Percentiles rank a stretch among this genome's conserved stretches.
Evolutionary conservation across 92 coral and sea anemone species (phyloP).

Genomic region (Umimayanthus kanabou): DNA sequence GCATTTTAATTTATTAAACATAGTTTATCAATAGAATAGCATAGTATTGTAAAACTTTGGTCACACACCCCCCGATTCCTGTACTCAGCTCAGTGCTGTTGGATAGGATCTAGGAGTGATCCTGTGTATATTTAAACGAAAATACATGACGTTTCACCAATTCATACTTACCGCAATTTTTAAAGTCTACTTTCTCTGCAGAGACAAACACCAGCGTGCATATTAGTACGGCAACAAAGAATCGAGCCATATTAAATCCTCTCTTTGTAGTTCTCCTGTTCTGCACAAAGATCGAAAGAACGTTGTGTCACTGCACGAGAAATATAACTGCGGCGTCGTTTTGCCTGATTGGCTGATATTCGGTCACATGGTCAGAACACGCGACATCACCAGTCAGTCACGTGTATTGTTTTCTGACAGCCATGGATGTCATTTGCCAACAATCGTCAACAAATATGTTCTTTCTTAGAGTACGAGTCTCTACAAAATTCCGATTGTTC

Average conservation of each 20-base stretch:
- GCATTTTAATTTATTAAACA: too few species aligned
- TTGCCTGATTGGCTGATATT: conserved; percentile 20
- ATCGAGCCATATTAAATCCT: conserved; percentile 40
- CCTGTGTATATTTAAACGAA: too few species aligned
- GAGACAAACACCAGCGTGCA: conserved; percentile 37
- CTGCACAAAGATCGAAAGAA: neutral
- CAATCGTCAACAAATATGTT: too few species aligned
- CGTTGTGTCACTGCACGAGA: neutral
- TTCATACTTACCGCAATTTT: conserved; percentile 52
- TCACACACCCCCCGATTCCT: too few species aligned
- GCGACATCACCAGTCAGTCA: conserved; percentile 1
- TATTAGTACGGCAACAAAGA: conserved; percentile 28
- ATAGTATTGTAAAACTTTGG: too few species aligned
- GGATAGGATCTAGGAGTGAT: too few species aligned
- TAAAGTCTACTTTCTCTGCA: conserved; percentile 41
- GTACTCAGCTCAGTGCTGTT: too few species aligned
- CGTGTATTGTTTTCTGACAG: too few species aligned
- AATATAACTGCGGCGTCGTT: neutral
- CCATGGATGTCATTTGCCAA: too few species aligned
- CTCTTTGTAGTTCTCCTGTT: neutral
- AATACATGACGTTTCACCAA: neutral
- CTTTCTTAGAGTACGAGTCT: too few species aligned
- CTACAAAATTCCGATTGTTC: too few species aligned
- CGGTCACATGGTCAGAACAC: conserved; percentile 24
- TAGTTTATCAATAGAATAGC: too few species aligned